Evolutionary conservation across 2,113 vertebrate genomes (phyloP).

Genomic region (Brevimyrus niger): DNA sequence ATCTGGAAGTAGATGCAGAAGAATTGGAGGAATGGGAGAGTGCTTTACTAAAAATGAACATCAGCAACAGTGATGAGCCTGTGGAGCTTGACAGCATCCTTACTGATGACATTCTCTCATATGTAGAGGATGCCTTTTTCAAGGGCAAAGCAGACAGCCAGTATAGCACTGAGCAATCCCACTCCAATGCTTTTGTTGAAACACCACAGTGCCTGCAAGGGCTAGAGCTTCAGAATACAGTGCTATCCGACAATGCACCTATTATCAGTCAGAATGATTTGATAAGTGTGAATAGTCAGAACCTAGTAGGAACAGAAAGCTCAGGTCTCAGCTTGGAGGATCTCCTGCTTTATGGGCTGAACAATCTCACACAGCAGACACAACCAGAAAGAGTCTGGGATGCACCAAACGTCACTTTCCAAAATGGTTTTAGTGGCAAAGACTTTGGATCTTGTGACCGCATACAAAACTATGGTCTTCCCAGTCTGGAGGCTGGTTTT

Average conservation of each 20-base stretch:
- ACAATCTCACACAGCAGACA: conserved; percentile 33
- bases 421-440: neutral
- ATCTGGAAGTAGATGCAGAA: neutral
- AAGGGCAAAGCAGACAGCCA: conserved; percentile 31
- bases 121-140: conserved; percentile 45
- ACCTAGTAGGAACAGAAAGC: neutral
- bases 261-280: neutral
- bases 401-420: conserved; percentile 36
- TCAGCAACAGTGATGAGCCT: neutral
- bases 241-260: conserved; percentile 17
- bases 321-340: conserved; percentile 18
- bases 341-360: conserved; percentile 14
- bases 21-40: conserved; percentile 56
- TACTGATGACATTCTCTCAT: conserved; percentile 39
- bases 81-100: conserved; percentile 39
- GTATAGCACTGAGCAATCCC: neutral
- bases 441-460: conserved; percentile 23
- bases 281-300: neutral
- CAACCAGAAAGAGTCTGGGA: conserved; percentile 45
- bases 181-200: neutral
- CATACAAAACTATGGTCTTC: neutral
- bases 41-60: conserved; percentile 42
- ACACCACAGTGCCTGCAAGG: neutral
- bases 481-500: neutral
- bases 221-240: neutral